A percentile compares a stretch with the other conserved stretches of the same genome.
Evolutionary conservation across 2,113 vertebrate species (phyloP).

Genomic region (Ammospiza nelsoni): DNA sequence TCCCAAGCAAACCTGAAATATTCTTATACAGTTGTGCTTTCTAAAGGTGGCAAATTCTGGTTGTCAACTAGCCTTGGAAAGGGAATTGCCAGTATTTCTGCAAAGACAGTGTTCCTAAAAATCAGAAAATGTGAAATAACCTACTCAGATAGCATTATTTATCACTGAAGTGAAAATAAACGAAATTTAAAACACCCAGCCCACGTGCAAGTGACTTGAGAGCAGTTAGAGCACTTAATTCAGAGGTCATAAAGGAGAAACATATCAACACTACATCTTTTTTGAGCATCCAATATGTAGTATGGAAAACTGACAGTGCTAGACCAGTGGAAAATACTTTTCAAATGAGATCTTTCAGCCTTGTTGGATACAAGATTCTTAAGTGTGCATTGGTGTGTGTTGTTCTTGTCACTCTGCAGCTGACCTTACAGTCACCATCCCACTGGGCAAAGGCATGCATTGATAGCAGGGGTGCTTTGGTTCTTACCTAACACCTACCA

Average conservation of each 20-base stretch:
- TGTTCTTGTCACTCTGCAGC: neutral
- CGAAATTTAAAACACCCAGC: neutral
- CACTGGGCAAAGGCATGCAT: neutral
- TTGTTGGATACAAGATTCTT: neutral
- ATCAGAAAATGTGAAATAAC: neutral
- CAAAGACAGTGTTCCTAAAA: neutral
- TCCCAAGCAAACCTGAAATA: neutral
- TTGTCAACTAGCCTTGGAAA: neutral
- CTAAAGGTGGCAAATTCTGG: neutral
- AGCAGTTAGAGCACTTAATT: neutral
- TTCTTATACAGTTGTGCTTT: neutral
- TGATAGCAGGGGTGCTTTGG: neutral
- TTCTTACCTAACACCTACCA: neutral
- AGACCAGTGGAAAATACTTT: neutral
- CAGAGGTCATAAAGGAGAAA: neutral
- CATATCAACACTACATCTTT: neutral
- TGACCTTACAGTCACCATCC: neutral
- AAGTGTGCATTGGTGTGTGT: neutral
- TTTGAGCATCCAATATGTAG: neutral
- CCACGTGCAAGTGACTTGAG: neutral
- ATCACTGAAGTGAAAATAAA: neutral
- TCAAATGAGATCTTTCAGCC: neutral
- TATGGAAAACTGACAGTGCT: neutral
- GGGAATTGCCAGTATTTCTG: neutral
- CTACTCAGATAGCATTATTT: neutral